These are phyloP conservation scores for Orthosia gracilis DNA, from an alignment of 2,888 invertebrate genomes.

Conservation along the genomic window DNA sequence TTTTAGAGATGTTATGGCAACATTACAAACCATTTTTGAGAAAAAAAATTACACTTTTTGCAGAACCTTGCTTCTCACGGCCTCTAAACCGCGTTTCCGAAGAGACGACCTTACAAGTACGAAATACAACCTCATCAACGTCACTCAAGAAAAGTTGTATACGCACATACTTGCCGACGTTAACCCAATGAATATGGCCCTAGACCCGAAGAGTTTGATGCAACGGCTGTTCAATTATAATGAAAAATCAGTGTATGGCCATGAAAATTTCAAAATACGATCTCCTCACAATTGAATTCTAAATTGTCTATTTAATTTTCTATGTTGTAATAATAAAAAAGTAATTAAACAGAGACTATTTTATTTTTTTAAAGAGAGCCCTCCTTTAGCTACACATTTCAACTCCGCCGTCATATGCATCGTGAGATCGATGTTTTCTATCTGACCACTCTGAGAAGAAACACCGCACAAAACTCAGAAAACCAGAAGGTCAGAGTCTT, in stretches of 20 bases:
- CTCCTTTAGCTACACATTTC: no score
- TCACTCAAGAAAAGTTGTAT: slow-evolving; percentile 32
- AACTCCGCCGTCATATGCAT: no score
- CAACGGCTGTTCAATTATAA: slow-evolving; percentile 16
- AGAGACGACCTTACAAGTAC: slow-evolving; percentile 44
- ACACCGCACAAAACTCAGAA: no score
- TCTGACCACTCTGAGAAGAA: no score
- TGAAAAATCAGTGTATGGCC: slow-evolving; percentile 8
- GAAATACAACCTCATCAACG: slow-evolving; percentile 39
- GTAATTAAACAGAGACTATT: no score
- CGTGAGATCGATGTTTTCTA: no score
- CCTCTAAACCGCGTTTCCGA: not conserved
- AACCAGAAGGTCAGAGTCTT: no score
- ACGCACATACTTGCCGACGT: slow-evolving; percentile 53
- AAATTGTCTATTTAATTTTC: not conserved
- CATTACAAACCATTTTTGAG: no score
- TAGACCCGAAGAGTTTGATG: slow-evolving; percentile 41
- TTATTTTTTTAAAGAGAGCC: no score
- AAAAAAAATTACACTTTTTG: slow-evolving; percentile 3
- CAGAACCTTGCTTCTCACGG: slow-evolving; percentile 35
- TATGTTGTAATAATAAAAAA: no score
- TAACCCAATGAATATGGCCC: slow-evolving; percentile 43
- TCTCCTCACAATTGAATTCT: not conserved
- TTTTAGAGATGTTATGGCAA: no score
- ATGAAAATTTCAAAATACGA: not conserved